These are phyloP conservation scores for Calcarius lapponicus DNA, from an alignment of 2,797 vertebrate genomes.

Conservation along the genomic window DNA sequence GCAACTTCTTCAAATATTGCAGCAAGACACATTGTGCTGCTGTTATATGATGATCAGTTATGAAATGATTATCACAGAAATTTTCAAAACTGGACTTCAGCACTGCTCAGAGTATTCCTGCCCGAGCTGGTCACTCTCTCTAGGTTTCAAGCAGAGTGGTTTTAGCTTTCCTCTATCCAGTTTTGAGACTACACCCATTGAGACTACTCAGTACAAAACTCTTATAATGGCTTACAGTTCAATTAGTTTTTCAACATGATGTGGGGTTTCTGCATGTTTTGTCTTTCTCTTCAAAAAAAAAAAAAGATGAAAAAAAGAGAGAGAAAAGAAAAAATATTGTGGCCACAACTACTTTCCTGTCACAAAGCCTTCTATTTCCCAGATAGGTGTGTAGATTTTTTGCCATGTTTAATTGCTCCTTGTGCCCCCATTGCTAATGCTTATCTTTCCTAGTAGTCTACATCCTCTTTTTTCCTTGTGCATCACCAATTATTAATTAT, in stretches of 20 bases:
- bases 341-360: neutral
- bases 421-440: neutral
- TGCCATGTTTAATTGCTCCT: neutral
- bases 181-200: neutral
- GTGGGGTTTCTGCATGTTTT: neutral
- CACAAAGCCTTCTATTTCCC: neutral
- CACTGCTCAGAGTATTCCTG: neutral
- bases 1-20: neutral
- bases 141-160: neutral
- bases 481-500: neutral
- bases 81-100: neutral
- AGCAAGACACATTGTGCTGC: neutral
- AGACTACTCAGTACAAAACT: neutral
- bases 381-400: neutral
- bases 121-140: neutral
- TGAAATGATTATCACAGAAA: neutral
- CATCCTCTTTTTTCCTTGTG: neutral
- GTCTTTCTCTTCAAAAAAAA: neutral
- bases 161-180: neutral
- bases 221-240: neutral
- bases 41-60: neutral
- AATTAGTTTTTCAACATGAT: neutral
- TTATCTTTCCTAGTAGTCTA: neutral
- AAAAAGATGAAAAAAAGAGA: neutral
- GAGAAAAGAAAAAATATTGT: neutral